Percentiles rank a stretch among this genome's conserved stretches.
These are phyloP conservation scores for Tipula lateralis DNA, from an alignment of 2,888 invertebrate species.

Conservation along the genomic window DNA sequence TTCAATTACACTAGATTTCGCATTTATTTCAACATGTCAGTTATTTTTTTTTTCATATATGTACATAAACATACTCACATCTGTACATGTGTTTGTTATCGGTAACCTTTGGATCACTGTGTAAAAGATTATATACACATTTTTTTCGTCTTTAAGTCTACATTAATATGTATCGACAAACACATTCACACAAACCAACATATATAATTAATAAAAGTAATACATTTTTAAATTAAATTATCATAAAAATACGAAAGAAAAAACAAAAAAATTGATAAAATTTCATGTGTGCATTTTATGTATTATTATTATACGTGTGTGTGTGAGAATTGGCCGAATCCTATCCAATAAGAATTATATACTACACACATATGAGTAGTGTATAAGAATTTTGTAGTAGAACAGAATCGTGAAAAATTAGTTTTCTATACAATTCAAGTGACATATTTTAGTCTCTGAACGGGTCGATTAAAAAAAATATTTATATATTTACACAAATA, in stretches of 20 bases:
- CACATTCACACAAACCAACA: background rate
- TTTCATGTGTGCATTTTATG: background rate
- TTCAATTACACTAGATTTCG: background rate
- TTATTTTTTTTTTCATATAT: background rate
- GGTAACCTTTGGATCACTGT: background rate
- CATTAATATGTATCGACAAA: background rate
- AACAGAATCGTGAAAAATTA: background rate
- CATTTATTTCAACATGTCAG: background rate
- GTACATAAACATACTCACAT: background rate
- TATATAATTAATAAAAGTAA: background rate
- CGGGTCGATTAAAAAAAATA: slow-evolving; percentile 27
- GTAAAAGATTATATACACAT: background rate
- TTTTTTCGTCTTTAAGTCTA: slow-evolving; percentile 2
- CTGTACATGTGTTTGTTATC: background rate
- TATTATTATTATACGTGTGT: background rate
- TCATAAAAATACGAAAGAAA: background rate
- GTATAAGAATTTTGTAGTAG: slow-evolving; percentile 3
- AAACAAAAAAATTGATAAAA: background rate
- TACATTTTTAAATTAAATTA: background rate
- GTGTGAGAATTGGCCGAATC: background rate
- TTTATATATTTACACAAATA: background rate
- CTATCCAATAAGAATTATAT: background rate
- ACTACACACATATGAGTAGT: background rate
- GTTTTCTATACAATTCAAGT: slow-evolving; percentile 1
- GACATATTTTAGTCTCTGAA: slow-evolving; percentile 27